Evolutionary conservation across 2,113 vertebrate genomes (phyloP).

Genomic region (Anarhynchus alexandrinus): DNA sequence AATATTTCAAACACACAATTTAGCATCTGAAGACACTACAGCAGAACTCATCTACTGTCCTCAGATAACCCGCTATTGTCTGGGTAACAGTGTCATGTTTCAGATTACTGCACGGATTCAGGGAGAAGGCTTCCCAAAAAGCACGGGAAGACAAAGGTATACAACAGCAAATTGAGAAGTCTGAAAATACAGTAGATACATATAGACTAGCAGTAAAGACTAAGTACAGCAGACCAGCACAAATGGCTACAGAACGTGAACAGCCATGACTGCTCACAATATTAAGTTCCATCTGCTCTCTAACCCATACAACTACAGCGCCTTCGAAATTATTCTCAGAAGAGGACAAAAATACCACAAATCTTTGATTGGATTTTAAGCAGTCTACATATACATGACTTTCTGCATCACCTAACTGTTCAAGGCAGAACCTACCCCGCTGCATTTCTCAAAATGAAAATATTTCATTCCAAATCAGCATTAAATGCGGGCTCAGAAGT

Average conservation of each 20-base stretch:
- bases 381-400: background rate
- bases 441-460: background rate
- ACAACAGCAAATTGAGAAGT: background rate
- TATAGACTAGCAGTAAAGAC: background rate
- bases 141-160: background rate
- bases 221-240: background rate
- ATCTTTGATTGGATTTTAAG: background rate
- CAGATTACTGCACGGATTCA: background rate
- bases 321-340: background rate
- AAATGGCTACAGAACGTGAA: fast-evolving
- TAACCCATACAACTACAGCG: background rate
- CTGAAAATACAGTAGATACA: background rate
- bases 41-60: background rate
- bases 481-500: background rate
- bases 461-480: background rate
- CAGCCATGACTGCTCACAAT: background rate
- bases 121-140: background rate
- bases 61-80: background rate
- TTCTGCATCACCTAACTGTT: background rate
- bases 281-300: background rate
- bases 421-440: fast-evolving
- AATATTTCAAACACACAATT: background rate
- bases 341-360: background rate
- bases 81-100: background rate
- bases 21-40: background rate